Evolutionary conservation across 2,888 invertebrate genomes (phyloP).

Genomic region (Antheraea yamamai): DNA sequence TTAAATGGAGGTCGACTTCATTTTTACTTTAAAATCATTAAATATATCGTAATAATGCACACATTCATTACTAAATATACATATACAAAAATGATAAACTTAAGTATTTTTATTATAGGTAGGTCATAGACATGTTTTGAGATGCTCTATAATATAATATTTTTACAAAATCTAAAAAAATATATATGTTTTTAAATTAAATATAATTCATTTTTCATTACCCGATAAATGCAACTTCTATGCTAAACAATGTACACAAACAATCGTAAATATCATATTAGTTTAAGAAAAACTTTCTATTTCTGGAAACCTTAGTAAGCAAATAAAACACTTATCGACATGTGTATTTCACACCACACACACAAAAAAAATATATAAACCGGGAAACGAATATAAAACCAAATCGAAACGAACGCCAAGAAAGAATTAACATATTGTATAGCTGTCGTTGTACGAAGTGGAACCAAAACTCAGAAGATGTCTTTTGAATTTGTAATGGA

Average conservation of each 20-base stretch:
- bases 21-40: not conserved
- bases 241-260: not conserved
- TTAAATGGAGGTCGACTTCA: not conserved
- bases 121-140: too few species aligned
- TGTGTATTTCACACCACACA: not conserved
- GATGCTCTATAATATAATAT: too few species aligned
- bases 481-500: constrained; percentile 6
- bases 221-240: not conserved
- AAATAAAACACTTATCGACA: not conserved
- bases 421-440: not conserved
- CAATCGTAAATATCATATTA: not conserved
- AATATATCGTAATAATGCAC: not conserved
- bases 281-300: not conserved
- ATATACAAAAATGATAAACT: too few species aligned
- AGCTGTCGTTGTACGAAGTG: not conserved
- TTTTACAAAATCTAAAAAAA: too few species aligned
- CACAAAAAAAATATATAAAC: not conserved
- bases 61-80: not conserved
- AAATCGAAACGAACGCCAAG: not conserved
- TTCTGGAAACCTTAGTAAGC: not conserved
- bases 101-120: too few species aligned
- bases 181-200: too few species aligned
- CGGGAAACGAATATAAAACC: not conserved
- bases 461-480: constrained; percentile 8
- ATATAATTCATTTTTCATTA: not conserved